Conservation (phyloP, 2,888 invertebrate genomes). For the Desoria tigrina region DNA sequence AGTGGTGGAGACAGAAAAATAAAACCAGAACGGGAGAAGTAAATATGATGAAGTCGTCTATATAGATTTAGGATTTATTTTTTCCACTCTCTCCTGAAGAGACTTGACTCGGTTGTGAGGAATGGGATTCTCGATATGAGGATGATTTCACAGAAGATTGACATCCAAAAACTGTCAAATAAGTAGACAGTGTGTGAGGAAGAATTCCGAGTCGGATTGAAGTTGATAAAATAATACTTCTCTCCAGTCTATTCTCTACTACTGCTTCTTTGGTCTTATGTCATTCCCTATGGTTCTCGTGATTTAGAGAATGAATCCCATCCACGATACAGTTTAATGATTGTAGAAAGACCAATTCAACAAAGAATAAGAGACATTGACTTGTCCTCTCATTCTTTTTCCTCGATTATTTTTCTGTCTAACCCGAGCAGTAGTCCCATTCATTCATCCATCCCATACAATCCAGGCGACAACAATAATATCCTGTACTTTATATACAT, state of each 20-base stretch:
- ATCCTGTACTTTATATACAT: not conserved
- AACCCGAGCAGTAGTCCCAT: constrained; percentile 5
- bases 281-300: constrained; percentile 8
- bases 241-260: not conserved
- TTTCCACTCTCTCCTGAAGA: not conserved
- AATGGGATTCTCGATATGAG: constrained; percentile 11
- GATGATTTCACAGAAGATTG: constrained; percentile 39
- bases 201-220: not conserved
- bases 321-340: constrained; percentile 7
- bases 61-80: constrained; percentile 5
- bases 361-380: constrained; percentile 20
- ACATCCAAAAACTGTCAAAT: constrained; percentile 47
- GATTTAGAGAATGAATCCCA: constrained; percentile 4
- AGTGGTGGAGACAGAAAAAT: not conserved
- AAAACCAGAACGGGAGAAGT: constrained; percentile 2
- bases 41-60: constrained; percentile 22
- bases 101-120: not conserved
- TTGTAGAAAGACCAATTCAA: constrained; percentile 22
- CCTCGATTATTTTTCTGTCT: constrained; percentile 15
- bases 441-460: constrained; percentile 9
- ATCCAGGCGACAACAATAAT: not conserved
- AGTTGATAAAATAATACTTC: constrained; percentile 2
- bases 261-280: not conserved
- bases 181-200: constrained; percentile 33
- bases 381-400: constrained; percentile 21